Base-by-base conservation (phyloP, 2,797 vertebrate genomes). In the Tinamus major region DNA sequence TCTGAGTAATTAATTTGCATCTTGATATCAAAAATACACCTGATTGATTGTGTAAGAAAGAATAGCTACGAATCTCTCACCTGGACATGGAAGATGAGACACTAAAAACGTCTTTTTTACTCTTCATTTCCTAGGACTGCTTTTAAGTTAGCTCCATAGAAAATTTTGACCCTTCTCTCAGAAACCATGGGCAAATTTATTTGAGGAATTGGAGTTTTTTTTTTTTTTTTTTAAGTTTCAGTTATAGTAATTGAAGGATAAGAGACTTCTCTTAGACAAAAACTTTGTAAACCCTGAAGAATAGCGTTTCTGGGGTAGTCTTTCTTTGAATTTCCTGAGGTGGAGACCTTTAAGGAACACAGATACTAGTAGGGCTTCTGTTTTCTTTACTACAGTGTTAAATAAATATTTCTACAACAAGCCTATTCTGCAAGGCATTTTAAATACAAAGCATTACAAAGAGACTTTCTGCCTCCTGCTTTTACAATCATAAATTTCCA, bases 351-450 rank as follows among this genome's bases (percentile, higher is more conserved):
- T 12, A 48, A 78, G 79, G 59, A 85, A 56, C 7, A 41, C 24
- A 61, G 75, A 68, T 0, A 2, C 7, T 35, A 68, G 10, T 35
- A 35, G 24, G 11, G 20, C 29, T 91, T 44, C 46, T 88, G 35
- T 33, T 89, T 83, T 85, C 46, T 90, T 83, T 61, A 46, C 17
- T 33, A 23, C 74, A 33, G 33, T 82, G 56, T 77, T 79, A 88
- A 92, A 90, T 27, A 84, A 89, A 72, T 37, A 11, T 79, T 95
- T 83, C 87, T 70, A 63, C 31, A 81, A 31, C 4, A 59, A 86
- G 41, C 3, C 31, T 69, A 85, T 89, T 71, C 64, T 77, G 33
- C 33, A 77, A 64, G 62, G 70, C 1, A 4, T 61, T 90, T 80
- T 58, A 86, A 91, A 84, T 26, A 77, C 44, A 84, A 89, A 83